Base-by-base conservation (phyloP, 2,113 vertebrate species). In the Hirundichthys speculiger region DNA sequence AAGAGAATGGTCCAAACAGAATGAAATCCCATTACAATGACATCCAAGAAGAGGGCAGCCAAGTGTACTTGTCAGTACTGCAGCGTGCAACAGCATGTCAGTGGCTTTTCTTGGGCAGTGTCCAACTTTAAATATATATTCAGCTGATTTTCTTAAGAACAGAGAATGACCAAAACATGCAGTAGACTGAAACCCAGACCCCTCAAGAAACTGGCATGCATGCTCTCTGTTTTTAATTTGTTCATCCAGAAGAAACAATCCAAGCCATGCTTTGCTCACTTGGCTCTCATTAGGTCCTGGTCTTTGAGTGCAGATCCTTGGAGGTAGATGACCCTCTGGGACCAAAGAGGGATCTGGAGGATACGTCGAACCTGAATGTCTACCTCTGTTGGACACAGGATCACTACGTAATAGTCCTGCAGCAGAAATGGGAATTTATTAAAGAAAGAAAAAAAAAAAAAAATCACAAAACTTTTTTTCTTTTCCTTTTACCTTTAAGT, bases 341-440 rank as follows among this genome's bases (percentile, higher is more conserved):
- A 97, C 98, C 98, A 99, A 55, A 99, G 90, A 0, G 98, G 98
- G 78, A 99, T 98, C 92, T 99, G 97, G 49, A 99, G 94, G 57
- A 97, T 96, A 0, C 98, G 88, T 1, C 97, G 95, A 11, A 99
- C 98, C 88, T 99, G 97, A 64, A 96, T 91, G 27, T 99, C 98
- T 90, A 99, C 97, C 85, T 99, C 98, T 0, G 96, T 95, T 0
- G 98, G 98, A 75, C 98, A 99, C 21, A 99, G 94, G 72, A 99
- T 99, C 87, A 99, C 96, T 82, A 99, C 98, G 18, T 98, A 99
- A 76, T 98, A 98, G 89, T 99, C 97, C 98, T 99, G 90, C 0
- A 88, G 76, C 18, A 52, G 25, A 63, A 45, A n/a, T n/a, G 47
- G 41, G 16, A 19, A 2, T 22, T 14, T 22, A 22, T 2, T n/a